Evolutionary conservation across 2,113 vertebrate species (phyloP), one percentile per base, ranked within the genome.

Genomic region (Oncorhynchus keta): DNA sequence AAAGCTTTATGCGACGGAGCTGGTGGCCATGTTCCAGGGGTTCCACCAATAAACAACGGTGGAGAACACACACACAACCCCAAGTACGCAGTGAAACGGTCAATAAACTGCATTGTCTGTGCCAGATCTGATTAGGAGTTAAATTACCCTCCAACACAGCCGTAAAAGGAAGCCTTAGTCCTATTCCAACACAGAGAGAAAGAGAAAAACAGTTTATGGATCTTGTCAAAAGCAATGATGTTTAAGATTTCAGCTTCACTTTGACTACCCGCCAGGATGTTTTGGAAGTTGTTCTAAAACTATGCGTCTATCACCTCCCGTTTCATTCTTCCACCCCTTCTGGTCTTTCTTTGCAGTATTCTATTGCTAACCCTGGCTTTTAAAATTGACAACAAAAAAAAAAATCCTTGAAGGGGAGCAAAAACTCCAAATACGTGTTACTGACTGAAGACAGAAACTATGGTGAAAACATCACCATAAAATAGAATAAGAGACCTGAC

Each of bases 181-280:
- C 74, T 76, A 69, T 81, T 84, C 73, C 78, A 85, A 78, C 81
- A 85, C 59, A 26, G 30, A 67, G 45, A 72, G 28, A 70, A 61
- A 59, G 62, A 76, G n/a, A 74, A 73, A 67, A 80, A 79, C 73
- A 78, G 75, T 77, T 85, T 78, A 80, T 61, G 80, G 66, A 75
- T 74, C 76, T 82, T 83, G 86, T 87, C 84, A 88, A 76, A 88
- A 85, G 74, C 73, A 80, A 79, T 79, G 48, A 71, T 70, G 75
- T 77, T 88, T 78, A 76, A 65, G 62, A 72, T 87, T 91, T 88
- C 68, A 86, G 70, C 77, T 86, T 82, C 16, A 82, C 67, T 77
- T 83, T 84, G 74, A 86, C 49, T 11, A 86, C 89, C 89, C 86
- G 92, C 91, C 92, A 95, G 83, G 73, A 81, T 90, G 90, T 88